phyloP scores from a whole-genome alignment of 2,113 vertebrate genomes.

The Turdus rufiventris region DNA sequence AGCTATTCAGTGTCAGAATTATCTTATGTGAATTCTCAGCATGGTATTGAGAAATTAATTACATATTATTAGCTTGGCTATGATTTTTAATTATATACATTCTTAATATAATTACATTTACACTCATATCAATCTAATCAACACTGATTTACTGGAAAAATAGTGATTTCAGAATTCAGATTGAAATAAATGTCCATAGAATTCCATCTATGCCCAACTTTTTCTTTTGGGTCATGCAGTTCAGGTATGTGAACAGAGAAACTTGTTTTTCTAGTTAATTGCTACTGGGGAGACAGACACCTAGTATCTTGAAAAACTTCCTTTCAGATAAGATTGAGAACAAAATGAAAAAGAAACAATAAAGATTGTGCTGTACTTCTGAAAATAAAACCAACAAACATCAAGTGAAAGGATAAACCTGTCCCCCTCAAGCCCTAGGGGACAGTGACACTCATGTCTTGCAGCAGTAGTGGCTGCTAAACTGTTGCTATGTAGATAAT shows the following conservation, averaged over 20 bases:
- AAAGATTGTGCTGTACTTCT: background rate
- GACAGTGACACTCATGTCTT: accelerated
- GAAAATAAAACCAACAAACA: background rate
- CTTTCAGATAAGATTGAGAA: background rate
- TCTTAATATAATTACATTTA: background rate
- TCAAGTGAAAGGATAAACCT: background rate
- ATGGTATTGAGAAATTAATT: background rate
- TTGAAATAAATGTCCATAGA: background rate
- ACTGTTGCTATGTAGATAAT: background rate
- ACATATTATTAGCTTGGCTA: background rate
- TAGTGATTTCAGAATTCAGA: background rate
- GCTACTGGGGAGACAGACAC: background rate
- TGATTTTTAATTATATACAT: background rate
- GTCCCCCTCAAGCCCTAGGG: background rate
- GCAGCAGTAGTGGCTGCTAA: background rate
- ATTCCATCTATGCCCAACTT: background rate
- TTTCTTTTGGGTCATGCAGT: background rate
- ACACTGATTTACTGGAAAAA: background rate
- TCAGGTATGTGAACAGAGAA: background rate
- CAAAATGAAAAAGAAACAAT: background rate
- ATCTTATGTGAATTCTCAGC: background rate
- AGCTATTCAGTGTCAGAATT: background rate
- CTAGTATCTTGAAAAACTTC: background rate
- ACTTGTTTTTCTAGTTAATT: slow-evolving; percentile 1
- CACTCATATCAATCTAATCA: background rate